Evolutionary conservation across 2,888 invertebrate genomes (phyloP), one percentile per base, ranked within the genome.

Genomic region (Chydorus sphaericus): DNA sequence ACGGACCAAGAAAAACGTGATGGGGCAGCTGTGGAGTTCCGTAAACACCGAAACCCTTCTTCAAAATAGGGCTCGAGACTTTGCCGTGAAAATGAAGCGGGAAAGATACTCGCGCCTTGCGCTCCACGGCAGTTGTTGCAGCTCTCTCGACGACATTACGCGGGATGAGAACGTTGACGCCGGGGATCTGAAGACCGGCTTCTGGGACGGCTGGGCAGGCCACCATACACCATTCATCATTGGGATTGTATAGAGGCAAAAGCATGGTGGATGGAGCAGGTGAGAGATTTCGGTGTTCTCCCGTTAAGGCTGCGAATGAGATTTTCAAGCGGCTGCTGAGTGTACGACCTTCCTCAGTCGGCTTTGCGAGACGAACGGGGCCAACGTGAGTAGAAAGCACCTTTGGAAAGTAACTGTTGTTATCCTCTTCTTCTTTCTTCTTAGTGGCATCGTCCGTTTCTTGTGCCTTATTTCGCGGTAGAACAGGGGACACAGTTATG

Each of bases 1-100:
- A 53, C 20, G 53, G 53, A 11, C 53, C 53, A 29, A 53, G 14
- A 28, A 53, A 53, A 20, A 53, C 53, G 16, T 53, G 53, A 36
- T 23, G 37, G 6, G 23, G 36, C 14, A 53, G 36, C n/a, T 38
- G 37, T 3, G 38, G 53, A 20, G 38, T 37, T 4, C 37, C 53
- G 33, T 53, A 53, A 7, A 53, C 38, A 11, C 37, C 53, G 23
- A 53, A 53, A 14, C 28, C 28, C 8, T 18, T 14, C 4, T 37
- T 36, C 36, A 53, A 23, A 8, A 28, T 38, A 8, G 53, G 28
- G 28, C 26, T 11, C 5, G 23, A 23, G 53, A 37, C 38, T 3
- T 53, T 28, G 26, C 23, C 11, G 23, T 37, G 26, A 29, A 53
- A 28, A n/a, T 14, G 36, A 16, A 53, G 18, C 5, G 44, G 26